Evolutionary conservation across 2,888 invertebrate species (phyloP).

Genomic region (Eudasyphora cyanicolor): DNA sequence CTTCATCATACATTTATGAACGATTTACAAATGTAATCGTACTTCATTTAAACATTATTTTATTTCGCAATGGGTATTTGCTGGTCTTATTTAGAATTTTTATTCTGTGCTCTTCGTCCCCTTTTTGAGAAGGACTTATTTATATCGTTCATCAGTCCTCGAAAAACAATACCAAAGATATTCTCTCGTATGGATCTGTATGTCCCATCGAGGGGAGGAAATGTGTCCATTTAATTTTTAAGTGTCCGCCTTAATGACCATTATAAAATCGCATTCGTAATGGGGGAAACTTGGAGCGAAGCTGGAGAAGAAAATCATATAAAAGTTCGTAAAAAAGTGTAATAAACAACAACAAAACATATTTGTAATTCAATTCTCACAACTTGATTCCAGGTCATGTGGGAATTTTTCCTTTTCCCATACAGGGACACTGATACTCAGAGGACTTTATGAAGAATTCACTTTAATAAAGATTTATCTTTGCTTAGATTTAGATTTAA

Average conservation of each 20-base stretch:
- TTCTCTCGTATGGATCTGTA: background rate
- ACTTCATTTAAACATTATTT: slow-evolving; percentile 23
- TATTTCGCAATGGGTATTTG: background rate
- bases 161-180: background rate
- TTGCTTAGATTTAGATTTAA: background rate
- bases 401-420: background rate
- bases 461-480: background rate
- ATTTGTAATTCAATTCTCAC: slow-evolving; percentile 45
- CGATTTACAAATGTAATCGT: background rate
- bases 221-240: slow-evolving; percentile 42
- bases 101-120: background rate
- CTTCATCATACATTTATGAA: background rate
- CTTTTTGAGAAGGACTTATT: background rate
- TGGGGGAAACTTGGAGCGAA: slow-evolving; percentile 3
- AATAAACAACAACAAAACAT: slow-evolving; percentile 42
- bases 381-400: slow-evolving; percentile 15
- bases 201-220: background rate
- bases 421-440: background rate
- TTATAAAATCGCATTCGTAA: background rate
- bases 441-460: background rate
- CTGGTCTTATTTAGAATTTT: slow-evolving; percentile 13
- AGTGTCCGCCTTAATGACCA: slow-evolving; percentile 38
- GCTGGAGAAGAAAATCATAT: slow-evolving; percentile 6
- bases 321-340: slow-evolving; percentile 44
- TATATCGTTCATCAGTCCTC: background rate